Evolutionary conservation across 1,140 invertebrate genomes (phyloP).

Genomic region (Arctopsyche grandis): DNA sequence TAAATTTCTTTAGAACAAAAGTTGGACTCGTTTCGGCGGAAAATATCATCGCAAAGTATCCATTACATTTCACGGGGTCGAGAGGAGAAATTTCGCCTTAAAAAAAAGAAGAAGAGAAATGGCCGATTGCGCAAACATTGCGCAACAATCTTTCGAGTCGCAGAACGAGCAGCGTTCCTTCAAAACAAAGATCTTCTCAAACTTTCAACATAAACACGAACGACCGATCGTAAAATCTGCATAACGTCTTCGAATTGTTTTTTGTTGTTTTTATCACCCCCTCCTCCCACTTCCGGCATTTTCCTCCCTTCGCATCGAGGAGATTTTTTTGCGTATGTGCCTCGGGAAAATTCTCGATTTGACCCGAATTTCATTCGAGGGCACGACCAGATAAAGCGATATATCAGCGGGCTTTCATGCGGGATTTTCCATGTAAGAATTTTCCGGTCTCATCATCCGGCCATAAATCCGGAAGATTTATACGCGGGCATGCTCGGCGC

Average conservation of each 20-base stretch:
- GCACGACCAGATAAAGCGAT: neutral
- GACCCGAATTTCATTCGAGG: neutral
- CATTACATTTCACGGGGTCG: no score
- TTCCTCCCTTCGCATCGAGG: neutral
- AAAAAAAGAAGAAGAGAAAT: no score
- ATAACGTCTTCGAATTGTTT: conserved; percentile 9
- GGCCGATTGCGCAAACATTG: no score
- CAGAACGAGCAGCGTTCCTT: neutral
- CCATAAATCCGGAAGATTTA: neutral
- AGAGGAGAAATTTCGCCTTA: no score
- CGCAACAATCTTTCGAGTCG: no score
- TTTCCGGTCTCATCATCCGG: neutral
- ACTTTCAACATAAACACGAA: neutral
- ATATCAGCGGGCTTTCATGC: neutral
- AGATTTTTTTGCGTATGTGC: neutral
- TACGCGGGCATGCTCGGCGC: neutral
- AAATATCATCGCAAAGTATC: no score
- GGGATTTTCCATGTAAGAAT: neutral
- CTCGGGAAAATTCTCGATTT: neutral
- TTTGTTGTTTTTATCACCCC: neutral
- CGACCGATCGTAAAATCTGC: neutral
- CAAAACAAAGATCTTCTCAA: neutral
- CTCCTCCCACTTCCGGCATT: neutral
- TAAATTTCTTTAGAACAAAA: no score
- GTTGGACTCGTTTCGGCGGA: no score